Evolutionary conservation across 2,113 vertebrate genomes (phyloP).

Genomic region (Zapornia atra): DNA sequence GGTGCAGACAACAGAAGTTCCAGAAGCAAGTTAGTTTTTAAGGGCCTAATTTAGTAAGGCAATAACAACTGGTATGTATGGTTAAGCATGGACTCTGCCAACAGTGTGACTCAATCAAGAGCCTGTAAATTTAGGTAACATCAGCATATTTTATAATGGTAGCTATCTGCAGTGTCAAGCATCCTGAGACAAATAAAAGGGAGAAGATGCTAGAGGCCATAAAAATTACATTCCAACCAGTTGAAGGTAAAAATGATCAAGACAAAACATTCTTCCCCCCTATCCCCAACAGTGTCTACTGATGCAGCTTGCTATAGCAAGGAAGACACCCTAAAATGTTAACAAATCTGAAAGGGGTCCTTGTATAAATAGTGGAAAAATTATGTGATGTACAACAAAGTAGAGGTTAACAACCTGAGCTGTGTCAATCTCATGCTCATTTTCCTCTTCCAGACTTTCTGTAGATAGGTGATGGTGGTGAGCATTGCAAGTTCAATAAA

Average conservation of each 20-base stretch:
- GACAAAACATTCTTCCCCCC: neutral
- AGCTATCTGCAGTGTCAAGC: neutral
- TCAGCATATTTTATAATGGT: neutral
- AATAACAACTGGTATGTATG: neutral
- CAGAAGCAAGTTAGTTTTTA: neutral
- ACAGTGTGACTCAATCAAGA: neutral
- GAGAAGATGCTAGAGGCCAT: neutral
- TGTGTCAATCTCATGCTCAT: neutral
- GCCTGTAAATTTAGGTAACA: neutral
- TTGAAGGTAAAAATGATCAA: neutral
- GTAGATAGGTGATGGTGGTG: neutral
- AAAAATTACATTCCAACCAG: neutral
- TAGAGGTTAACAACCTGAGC: neutral
- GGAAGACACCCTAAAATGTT: neutral
- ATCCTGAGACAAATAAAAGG: neutral
- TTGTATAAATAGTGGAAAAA: neutral
- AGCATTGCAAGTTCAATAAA: neutral
- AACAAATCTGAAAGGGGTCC: neutral
- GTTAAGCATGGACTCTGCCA: neutral
- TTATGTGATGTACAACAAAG: accelerated
- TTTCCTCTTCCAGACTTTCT: neutral
- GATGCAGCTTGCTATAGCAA: neutral
- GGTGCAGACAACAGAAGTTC: neutral
- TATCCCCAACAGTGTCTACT: neutral
- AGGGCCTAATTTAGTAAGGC: neutral